Base-by-base conservation (phyloP, 2,797 vertebrate genomes). In the Cyclura pinguis region DNA sequence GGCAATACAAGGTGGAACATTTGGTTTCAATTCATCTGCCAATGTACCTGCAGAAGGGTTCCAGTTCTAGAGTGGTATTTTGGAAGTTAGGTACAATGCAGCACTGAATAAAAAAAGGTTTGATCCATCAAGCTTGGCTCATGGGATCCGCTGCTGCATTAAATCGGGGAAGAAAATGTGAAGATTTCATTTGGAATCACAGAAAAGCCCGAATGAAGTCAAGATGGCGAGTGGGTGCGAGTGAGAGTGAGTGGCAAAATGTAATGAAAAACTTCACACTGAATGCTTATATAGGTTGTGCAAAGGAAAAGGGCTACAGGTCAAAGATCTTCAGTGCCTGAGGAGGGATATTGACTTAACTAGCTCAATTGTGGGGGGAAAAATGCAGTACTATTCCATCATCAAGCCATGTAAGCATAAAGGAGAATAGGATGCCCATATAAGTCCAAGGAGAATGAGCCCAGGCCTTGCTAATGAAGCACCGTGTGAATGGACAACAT, bases 101-200 rank as follows among this genome's bases (percentile, higher is more conserved):
- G 99, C 99, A 98, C 98, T 98, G 98, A 98, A 97, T 98, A 95
- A 97, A 98, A 95, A 97, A 97, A 98, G 98, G 98, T 99, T 99
- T 98, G 99, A 98, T 99, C 98, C 98, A 99, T 99, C 99, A 98
- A 99, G 99, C 98, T 99, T 99, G 98, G 98, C 99, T 99, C 98
- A 98, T 98, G 99, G 99, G 99, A 99, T 99, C 98, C 98, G 98
- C 98, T 99, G 98, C 99, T 99, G 99, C 99, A 99, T 99, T 99
- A 98, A 99, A 99, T 98, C 98, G 98, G 98, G 98, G 94, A 97
- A 98, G 98, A 98, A 98, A 98, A 98, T 97, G 99, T 98, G 98
- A 98, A 98, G 98, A 99, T 98, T 98, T 99, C 98, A 98, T 99
- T 99, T 99, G 98, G 98, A 98, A 98, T 98, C 98, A 97, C 97